Conservation (phyloP, 2,797 vertebrate genomes). For the Chelonia mydas region DNA sequence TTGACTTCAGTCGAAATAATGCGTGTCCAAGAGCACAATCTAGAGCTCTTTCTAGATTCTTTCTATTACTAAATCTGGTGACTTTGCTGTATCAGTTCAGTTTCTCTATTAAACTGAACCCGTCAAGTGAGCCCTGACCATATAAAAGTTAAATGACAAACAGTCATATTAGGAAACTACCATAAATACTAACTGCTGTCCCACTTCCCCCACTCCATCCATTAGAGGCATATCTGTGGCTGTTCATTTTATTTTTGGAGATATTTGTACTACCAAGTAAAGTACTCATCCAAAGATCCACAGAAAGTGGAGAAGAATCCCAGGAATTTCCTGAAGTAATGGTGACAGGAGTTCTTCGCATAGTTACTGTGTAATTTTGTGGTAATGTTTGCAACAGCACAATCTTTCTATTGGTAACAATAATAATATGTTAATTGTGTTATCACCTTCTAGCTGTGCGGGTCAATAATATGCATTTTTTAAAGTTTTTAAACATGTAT, state of each 20-base stretch:
- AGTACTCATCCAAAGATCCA: slow-evolving; percentile 14
- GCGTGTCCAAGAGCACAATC: background rate
- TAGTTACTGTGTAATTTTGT: slow-evolving; percentile 11
- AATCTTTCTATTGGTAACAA: background rate
- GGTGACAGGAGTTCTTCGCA: slow-evolving; percentile 3
- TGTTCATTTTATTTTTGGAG: background rate
- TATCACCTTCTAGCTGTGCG: background rate
- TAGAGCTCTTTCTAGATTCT: background rate
- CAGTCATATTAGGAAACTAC: background rate
- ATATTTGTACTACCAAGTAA: background rate
- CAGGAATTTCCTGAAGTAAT: background rate
- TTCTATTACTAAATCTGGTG: background rate
- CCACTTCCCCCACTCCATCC: accelerated
- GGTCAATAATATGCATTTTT: slow-evolving; percentile 19
- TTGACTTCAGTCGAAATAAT: background rate
- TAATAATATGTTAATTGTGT: background rate
- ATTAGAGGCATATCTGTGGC: background rate
- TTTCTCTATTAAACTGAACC: background rate
- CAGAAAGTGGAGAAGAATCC: background rate
- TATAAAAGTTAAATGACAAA: background rate
- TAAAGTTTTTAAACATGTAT: background rate
- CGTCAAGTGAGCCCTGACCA: background rate
- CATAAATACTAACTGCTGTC: background rate
- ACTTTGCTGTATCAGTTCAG: background rate
- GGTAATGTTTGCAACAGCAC: background rate